These are phyloP conservation scores for Brachionus rubens DNA, from an alignment of 1,140 invertebrate species.

Conservation along the genomic window DNA sequence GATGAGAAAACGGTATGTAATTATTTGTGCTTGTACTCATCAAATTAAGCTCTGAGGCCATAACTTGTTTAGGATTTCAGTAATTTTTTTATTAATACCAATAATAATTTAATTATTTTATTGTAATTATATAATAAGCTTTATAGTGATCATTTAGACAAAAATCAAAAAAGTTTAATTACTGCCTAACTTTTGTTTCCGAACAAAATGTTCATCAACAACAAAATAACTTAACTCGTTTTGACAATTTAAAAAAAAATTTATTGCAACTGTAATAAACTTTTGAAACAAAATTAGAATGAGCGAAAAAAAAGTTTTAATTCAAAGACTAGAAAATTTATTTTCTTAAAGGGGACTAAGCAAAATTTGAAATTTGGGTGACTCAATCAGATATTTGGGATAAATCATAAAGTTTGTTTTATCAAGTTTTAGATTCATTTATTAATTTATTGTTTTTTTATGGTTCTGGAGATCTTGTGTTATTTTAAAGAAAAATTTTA, in stretches of 20 bases:
- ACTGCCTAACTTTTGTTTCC: background rate
- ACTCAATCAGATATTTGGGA: background rate
- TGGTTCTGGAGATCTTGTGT: slow-evolving; percentile 18
- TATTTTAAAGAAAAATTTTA: slow-evolving; percentile 35
- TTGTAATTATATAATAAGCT: slow-evolving; percentile 3
- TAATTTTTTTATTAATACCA: slow-evolving; percentile 32
- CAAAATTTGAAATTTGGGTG: background rate
- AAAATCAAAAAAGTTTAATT: slow-evolving; percentile 10
- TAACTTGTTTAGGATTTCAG: background rate
- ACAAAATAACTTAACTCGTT: background rate
- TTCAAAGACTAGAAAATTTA: no score
- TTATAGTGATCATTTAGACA: background rate
- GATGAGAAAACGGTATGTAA: background rate
- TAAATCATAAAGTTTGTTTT: no score
- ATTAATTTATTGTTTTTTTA: slow-evolving; percentile 37
- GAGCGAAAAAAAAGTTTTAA: no score
- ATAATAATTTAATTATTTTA: slow-evolving; percentile 26
- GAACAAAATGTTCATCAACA: no score
- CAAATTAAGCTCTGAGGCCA: slow-evolving; percentile 11
- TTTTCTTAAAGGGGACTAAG: no score
- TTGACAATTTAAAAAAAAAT: background rate
- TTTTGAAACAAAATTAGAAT: background rate
- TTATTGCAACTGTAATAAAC: slow-evolving; percentile 33
- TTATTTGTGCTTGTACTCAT: slow-evolving; percentile 2
- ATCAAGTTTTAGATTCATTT: background rate